Conservation (phyloP, 2,888 invertebrate genomes). For the Drosophila rellima region DNA sequence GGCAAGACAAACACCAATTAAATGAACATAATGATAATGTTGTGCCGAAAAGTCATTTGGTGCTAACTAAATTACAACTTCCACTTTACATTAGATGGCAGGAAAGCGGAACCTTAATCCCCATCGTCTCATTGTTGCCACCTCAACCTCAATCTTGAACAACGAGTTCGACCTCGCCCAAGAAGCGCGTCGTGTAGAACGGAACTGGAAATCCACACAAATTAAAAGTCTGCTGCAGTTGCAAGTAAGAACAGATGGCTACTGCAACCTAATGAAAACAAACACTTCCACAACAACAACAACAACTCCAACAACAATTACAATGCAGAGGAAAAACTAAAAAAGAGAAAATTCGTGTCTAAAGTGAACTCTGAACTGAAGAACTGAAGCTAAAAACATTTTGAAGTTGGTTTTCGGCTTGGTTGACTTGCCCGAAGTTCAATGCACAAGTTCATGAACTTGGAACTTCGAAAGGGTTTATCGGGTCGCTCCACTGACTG, state of each 20-base stretch:
- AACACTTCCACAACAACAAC: constrained; percentile 55
- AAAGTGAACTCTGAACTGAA: constrained; percentile 37
- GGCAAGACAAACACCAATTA: constrained; percentile 79
- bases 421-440: constrained; percentile 67
- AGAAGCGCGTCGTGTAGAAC: constrained; percentile 43
- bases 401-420: constrained; percentile 69
- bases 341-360: constrained; percentile 52
- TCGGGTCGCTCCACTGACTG: constrained; percentile 48
- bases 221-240: constrained; percentile 73
- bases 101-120: constrained; percentile 65
- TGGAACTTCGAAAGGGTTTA: constrained; percentile 69
- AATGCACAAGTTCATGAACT: constrained; percentile 83
- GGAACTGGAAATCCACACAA: constrained; percentile 73
- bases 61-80: constrained; percentile 78
- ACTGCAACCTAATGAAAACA: constrained; percentile 76
- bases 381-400: constrained; percentile 51
- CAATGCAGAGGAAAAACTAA: constrained; percentile 24
- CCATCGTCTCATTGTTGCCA: neutral
- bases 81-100: constrained; percentile 76
- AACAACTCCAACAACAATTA: constrained; percentile 24
- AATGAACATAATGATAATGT: constrained; percentile 81
- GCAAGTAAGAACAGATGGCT: constrained; percentile 67
- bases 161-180: constrained; percentile 55
- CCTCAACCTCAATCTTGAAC: constrained; percentile 20
- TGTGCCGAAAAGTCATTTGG: constrained; percentile 78